Conservation (phyloP, 2,113 vertebrate genomes). For the Apteryx owenii region DNA sequence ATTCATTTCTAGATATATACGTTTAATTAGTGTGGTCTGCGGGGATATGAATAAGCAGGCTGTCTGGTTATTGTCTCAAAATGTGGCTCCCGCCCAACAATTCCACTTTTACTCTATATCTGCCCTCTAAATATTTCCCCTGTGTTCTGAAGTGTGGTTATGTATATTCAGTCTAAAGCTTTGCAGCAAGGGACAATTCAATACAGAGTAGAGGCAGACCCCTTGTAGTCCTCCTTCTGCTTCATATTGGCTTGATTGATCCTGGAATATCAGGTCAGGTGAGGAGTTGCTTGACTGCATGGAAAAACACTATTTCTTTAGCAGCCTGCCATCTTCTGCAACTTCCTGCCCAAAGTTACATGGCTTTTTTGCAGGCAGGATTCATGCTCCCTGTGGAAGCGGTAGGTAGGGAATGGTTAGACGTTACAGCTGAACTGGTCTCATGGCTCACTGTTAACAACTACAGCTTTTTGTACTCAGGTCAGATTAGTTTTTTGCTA, state of each 20-base stretch:
- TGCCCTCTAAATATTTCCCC: not conserved
- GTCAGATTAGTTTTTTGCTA: too few species aligned
- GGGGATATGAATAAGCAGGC: not conserved
- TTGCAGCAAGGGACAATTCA: not conserved
- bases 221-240: not conserved
- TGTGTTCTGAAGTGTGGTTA: accelerated
- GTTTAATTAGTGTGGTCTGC: not conserved
- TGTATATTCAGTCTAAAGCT: not conserved
- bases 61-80: not conserved
- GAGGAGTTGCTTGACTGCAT: not conserved
- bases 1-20: not conserved
- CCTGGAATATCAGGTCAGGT: not conserved
- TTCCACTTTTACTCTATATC: not conserved
- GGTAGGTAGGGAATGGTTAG: too few species aligned
- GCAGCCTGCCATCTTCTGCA: too few species aligned
- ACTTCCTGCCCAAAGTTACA: too few species aligned
- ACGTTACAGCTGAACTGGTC: not conserved
- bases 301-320: not conserved
- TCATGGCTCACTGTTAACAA: not conserved
- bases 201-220: accelerated
- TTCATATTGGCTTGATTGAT: not conserved
- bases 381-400: too few species aligned
- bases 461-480: too few species aligned
- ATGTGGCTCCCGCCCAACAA: not conserved
- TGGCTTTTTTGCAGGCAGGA: too few species aligned